Base-by-base conservation (phyloP, 2,113 vertebrate species). In the Irena cyanogastra region DNA sequence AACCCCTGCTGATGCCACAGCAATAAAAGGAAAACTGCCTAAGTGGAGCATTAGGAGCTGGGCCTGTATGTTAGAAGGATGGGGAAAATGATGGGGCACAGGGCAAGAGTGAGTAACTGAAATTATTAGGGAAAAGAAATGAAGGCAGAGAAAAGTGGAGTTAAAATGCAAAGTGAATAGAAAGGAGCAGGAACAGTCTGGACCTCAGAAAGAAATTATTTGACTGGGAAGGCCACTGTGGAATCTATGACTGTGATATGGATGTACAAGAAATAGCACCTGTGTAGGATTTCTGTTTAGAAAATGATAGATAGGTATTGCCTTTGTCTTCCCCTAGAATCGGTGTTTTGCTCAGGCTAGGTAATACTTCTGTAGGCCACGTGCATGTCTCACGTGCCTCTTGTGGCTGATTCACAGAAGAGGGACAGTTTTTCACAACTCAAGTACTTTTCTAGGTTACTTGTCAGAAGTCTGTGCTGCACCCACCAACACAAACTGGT, bases 11-110 rank as follows among this genome's bases (percentile, higher is more conserved):
- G 91, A 47, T 81, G 47, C 52, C 54, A 50, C 63, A 47, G 88
- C 85, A 90, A 83, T 93, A 85, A 83, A 91, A 85, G 35, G 78
- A 93, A 95, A 88, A 69, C 59, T 92, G 87, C 82, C 78, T 94
- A 93, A 96, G 63, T 93, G 82, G 71, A 87, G 53, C 66, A 45
- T 71, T 79, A 41, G 74, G 63, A 82, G n/a, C 49, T 60, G 82
- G 74, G 70, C 53, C 61, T 53, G 53, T 75, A 44, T n/a, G 39
- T 84, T 84, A 33, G 24, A 56, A 39, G 60, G 44, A 59, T 44
- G 16, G 45, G 26, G 54, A 50, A 13, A 64, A 70, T 0, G 2
- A 44, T 8, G 39, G 33, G 81, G 35, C 33, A n/a, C 33, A 66
- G 49, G 26, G 59, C 23, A 70, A 77, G 47, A 84, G 59, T 56